Percentiles rank a stretch among this genome's conserved stretches.
Conservation (phyloP, 1,140 invertebrate genomes). For the Branchinecta lynchi region DNA sequence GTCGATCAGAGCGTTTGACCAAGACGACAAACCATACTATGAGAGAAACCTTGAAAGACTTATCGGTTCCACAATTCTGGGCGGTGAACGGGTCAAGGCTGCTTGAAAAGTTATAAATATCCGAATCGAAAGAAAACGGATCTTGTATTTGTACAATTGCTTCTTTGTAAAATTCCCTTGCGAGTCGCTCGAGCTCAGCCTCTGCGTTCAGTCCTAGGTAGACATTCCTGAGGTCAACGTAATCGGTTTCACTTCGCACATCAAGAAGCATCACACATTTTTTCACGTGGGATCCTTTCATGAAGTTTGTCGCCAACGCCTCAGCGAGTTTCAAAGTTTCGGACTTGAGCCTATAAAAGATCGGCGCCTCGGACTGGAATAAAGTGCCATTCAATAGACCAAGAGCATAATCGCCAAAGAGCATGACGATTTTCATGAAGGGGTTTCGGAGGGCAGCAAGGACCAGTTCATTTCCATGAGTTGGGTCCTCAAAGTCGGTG, state of each 20-base stretch:
- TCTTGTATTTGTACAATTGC: not conserved
- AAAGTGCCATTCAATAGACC: not conserved
- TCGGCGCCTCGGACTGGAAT: not conserved
- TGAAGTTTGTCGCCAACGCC: not conserved
- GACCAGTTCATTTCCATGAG: slow-evolving; percentile 5
- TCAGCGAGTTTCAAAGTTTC: not conserved
- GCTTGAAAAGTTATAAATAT: not conserved
- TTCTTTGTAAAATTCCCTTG: not conserved
- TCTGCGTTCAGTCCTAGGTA: not conserved
- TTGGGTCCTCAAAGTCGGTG: not conserved
- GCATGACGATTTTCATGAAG: not conserved
- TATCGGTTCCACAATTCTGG: not conserved
- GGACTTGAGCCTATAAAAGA: not conserved
- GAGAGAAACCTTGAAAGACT: not conserved
- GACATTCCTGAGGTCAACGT: not conserved
- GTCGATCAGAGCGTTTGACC: not conserved
- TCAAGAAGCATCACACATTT: not conserved
- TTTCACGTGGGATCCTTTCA: not conserved
- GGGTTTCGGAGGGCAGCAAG: not conserved
- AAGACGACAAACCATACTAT: not conserved
- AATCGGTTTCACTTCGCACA: not conserved
- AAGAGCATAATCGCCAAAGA: not conserved
- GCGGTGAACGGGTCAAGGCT: not conserved
- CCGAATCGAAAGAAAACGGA: not conserved
- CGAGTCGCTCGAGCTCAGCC: not conserved